Percentiles rank a stretch among this genome's conserved stretches.
Conservation (phyloP, 2,797 vertebrate species). For the Molothrus aeneus region DNA sequence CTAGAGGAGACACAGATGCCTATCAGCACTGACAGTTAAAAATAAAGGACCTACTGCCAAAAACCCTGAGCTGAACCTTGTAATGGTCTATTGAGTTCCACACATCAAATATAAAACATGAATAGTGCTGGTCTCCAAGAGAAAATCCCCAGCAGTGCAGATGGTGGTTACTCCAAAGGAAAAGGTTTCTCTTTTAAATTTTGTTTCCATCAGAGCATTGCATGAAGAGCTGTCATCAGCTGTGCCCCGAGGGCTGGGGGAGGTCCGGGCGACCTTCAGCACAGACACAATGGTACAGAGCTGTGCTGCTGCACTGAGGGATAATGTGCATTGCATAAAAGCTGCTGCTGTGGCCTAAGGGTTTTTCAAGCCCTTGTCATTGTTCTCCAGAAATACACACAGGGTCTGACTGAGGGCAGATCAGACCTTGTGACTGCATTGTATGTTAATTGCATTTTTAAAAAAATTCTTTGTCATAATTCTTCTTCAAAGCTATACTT, state of each 20-base stretch:
- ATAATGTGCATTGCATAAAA: neutral
- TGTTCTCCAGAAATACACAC: neutral
- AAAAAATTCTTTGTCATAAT: fast-evolving
- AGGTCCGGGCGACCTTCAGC: neutral
- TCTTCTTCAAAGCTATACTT: neutral
- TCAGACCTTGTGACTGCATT: neutral
- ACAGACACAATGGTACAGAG: neutral
- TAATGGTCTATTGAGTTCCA: neutral
- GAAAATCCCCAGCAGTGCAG: neutral
- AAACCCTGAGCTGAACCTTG: neutral
- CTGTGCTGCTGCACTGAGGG: neutral
- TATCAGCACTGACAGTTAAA: neutral
- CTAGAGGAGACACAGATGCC: neutral
- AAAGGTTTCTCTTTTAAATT: neutral
- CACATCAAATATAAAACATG: neutral
- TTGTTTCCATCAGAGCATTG: neutral
- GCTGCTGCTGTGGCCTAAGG: neutral
- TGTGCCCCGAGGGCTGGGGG: neutral
- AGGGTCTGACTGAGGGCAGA: neutral
- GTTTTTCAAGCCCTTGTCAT: neutral
- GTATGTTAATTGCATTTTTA: neutral
- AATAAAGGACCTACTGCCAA: neutral
- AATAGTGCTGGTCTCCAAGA: neutral
- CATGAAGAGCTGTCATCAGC: neutral
- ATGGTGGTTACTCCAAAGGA: neutral